phyloP scores from a whole-genome alignment of 2,113 vertebrate genomes.

The Ammospiza caudacuta region DNA sequence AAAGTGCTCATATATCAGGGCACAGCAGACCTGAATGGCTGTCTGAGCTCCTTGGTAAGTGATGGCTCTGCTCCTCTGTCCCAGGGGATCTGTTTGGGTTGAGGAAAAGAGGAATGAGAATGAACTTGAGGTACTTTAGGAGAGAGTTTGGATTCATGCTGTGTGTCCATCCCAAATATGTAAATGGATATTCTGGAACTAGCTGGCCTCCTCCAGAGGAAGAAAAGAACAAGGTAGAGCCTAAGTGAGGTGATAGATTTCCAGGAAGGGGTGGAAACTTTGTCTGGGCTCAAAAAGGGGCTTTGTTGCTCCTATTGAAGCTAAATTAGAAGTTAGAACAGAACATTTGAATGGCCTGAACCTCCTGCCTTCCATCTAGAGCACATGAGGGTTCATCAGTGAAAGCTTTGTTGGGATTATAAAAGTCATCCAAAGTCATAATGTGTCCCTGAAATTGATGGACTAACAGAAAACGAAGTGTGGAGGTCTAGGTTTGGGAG shows the following conservation, averaged over 20 bases:
- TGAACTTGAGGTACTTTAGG: background rate
- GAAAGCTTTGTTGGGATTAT: background rate
- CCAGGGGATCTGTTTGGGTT: background rate
- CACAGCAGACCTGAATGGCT: background rate
- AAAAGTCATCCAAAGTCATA: background rate
- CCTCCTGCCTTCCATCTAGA: background rate
- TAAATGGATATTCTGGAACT: background rate
- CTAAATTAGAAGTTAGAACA: background rate
- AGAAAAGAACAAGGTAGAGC: background rate
- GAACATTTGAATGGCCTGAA: fast-evolving
- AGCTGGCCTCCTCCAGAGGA: background rate
- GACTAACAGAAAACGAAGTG: background rate
- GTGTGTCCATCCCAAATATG: background rate
- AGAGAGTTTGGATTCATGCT: background rate
- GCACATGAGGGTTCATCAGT: fast-evolving
- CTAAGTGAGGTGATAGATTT: background rate
- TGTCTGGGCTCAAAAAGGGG: background rate
- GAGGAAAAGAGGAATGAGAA: background rate
- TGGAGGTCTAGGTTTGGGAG: background rate
- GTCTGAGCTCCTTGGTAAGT: background rate
- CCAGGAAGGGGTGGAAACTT: background rate
- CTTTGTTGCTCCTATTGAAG: fast-evolving
- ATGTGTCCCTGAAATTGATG: background rate
- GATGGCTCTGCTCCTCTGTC: background rate
- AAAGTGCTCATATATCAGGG: background rate